phyloP scores from a whole-genome alignment of 2,797 vertebrate species.

The Enteromius fasciolatus region DNA sequence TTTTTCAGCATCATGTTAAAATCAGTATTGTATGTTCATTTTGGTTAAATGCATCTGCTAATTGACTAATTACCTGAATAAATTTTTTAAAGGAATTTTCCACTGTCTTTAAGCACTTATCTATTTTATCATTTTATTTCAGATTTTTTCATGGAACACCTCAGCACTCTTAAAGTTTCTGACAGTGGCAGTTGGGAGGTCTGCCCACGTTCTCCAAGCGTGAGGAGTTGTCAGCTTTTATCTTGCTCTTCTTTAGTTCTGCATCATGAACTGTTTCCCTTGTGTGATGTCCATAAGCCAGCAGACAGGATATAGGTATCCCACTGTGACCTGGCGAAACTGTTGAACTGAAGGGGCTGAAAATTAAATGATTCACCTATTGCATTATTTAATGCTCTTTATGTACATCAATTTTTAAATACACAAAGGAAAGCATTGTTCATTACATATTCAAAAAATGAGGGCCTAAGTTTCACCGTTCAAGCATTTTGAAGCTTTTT shows the following conservation, averaged over 20 bases:
- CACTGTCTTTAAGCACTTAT: not conserved
- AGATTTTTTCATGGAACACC: conserved; percentile 8
- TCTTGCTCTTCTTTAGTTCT: conserved; percentile 34
- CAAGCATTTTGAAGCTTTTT: not conserved
- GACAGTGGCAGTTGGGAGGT: conserved; percentile 39
- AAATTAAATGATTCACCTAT: not conserved
- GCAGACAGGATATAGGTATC: not conserved
- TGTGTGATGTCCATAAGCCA: conserved; percentile 9
- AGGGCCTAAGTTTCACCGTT: not conserved
- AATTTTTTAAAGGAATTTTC: not conserved
- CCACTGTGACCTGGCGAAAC: not conserved
- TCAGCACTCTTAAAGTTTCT: conserved; percentile 22
- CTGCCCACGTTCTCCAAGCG: conserved; percentile 22
- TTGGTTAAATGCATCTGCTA: not conserved
- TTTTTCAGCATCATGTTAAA: not conserved
- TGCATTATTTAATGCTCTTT: not conserved
- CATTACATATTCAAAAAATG: not conserved
- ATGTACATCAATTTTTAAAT: not conserved
- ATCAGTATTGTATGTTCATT: not conserved
- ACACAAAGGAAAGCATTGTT: not conserved
- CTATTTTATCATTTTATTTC: not conserved
- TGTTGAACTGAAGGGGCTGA: not conserved
- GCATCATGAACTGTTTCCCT: not conserved
- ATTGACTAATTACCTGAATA: not conserved
- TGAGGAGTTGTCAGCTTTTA: conserved; percentile 26